Evolutionary conservation across 1,140 invertebrate species (phyloP), one percentile per base, ranked within the genome.

Genomic region (Aporrectodea caliginosa): DNA sequence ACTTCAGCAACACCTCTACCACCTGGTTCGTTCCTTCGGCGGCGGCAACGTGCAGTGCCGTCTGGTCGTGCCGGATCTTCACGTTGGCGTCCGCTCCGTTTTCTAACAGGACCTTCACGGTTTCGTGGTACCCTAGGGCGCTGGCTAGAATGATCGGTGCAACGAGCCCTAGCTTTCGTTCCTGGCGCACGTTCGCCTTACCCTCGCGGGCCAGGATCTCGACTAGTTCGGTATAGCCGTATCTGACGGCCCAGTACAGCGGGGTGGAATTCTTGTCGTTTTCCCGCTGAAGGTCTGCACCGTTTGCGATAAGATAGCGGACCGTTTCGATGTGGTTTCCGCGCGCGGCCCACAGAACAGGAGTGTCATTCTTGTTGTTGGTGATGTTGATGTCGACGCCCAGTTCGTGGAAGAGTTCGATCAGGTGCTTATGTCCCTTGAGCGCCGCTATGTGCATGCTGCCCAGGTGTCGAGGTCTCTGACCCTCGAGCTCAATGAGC

Each of bases 231-330:
- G 43, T 35, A 70, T 79, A 73, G n/a, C 81, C 81, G 34, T 81
- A 83, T 2, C 78, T 72, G 2, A 82, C 81, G 27, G 82, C 81
- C 82, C 82, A 83, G 33, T 83, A 81, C 2, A 83, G 77, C 1
- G 82, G 81, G 35, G 81, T 82, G 12, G 81, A 81, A 12, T 79
- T 79, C 73, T 82, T 83, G 69, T 81, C 82, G 72, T 83, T 82
- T 32, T 81, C 77, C 27, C 75, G 35, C 71, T 83, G 73, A 12
- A 81, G 33, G 29, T 82, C 30, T 12, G 80, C 82, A 30, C 77
- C 75, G n/a, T 73, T 34, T 16, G 73, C 69, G 27, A 83, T 71
- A 22, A 83, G 69, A 33, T 30, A 22, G 14, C 79, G 69, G 32
- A 82, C 75, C 27, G 80, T 79, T 31, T 81, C 80, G 32, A 77